Evolutionary conservation across 2,113 vertebrate species (phyloP).

Genomic region (Ceratotherium simum): DNA sequence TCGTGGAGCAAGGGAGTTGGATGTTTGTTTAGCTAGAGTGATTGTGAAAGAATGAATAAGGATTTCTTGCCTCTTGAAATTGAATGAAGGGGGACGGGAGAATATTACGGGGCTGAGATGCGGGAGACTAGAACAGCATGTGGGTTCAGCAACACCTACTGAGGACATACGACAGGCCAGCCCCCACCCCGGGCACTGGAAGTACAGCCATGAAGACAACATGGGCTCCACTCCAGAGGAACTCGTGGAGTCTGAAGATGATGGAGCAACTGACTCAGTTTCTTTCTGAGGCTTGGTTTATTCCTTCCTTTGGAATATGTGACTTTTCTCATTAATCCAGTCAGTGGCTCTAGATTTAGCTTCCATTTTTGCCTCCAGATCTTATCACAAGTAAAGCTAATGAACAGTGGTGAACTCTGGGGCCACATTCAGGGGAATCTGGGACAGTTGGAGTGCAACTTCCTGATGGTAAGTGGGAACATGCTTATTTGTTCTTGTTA

Average conservation of each 20-base stretch:
- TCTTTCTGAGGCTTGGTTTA: background rate
- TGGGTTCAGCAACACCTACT: rapidly evolving
- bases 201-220: rapidly evolving
- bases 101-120: background rate
- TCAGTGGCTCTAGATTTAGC: background rate
- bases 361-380: background rate
- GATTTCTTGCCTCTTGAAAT: background rate
- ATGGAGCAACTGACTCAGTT: background rate
- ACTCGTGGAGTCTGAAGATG: background rate
- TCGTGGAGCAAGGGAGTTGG: background rate
- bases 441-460: background rate
- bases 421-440: background rate
- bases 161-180: rapidly evolving
- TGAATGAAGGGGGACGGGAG: background rate
- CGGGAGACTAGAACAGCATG: background rate
- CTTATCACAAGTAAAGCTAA: background rate
- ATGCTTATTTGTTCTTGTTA: background rate
- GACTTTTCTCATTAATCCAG: background rate
- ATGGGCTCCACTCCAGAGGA: background rate
- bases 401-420: background rate
- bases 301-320: background rate
- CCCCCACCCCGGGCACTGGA: rapidly evolving
- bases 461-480: background rate
- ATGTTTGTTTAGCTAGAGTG: background rate
- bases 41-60: background rate